Base-by-base conservation (phyloP, 2,888 invertebrate genomes). In the Calliscelio sp. region DNA sequence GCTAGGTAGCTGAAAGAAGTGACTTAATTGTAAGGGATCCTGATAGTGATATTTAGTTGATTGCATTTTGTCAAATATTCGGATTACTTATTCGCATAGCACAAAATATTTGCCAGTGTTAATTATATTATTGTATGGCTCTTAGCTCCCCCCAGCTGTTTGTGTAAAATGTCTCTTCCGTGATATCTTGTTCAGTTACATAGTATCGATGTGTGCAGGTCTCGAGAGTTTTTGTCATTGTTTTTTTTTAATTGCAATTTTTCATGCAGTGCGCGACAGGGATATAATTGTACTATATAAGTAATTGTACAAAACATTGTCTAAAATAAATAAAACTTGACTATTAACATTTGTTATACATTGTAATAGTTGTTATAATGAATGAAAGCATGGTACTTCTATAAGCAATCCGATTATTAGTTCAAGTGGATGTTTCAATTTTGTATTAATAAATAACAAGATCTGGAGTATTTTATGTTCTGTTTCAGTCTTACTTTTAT, bases 271-370 rank as follows among this genome's bases (percentile, higher is more conserved):
- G 22, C 46, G 16, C 59, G 53, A 14, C 11, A 20, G 59, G 71
- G 59, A 73, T 59, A 59, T 73, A 59, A 59, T 57, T 73, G 71
- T 73, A 73, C 59, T 73, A 73, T 59, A 73, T 57, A 57, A 71
- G 28, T 57, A 57, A 71, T 28, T 71, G 71, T 71, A 71, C 71
- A 73, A 73, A 73, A 73, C 32, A 35, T 59, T 73, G 59, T 73
- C 38, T 73, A 73, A 57, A 73, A 73, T 73, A 73, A 73, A 73
- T 53, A n/a, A 73, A 46, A 59, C n/a, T 49, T 73, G 59, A 73
- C 49, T 73, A 70, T 59, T n/a, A 51, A 63, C 20, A 18, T 63
- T 63, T 44, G 44, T 63, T 63, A 63, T 63, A 11, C 25, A 25
- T n/a, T 57, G 14, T 16, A 61, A 44, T 41, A 63, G 7, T 63